Evolutionary conservation across 2,797 vertebrate species (phyloP), one percentile per base, ranked within the genome.

Genomic region (Channa striata): DNA sequence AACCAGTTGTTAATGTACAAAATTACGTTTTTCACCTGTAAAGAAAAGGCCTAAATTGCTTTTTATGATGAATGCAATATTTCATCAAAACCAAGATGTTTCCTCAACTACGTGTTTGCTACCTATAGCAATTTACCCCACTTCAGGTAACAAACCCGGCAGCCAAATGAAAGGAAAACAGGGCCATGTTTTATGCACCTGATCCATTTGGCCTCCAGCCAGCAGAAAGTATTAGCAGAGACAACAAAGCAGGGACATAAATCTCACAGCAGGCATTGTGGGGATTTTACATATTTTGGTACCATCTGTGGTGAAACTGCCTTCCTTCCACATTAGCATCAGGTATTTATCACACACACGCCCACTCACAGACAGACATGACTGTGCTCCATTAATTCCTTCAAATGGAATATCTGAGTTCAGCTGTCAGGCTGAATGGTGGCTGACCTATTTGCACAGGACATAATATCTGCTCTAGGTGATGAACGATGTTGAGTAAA

Each of bases 301-400:
- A 40, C 49, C 61, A 61, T 69, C 17, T 0, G 11, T 37, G 9
- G 40, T 37, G 40, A 66, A 72, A 73, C 21, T 9, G 21, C 7
- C 11, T 64, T 59, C 19, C 30, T 40, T 64, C 33, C 44, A 40
- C 56, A 72, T 72, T 62, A 70, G 56, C 58, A 60, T 67, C 50
- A 40, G 49, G 17, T 74, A 62, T 81, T 74, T 79, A 70, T 83
- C 72, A 37, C 68, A 75, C 52, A 60, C 68, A 75, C 52, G 58
- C 48, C 51, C 50, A 67, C 56, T 74, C 33, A 43, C 46, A 49
- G 11, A 73, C 53, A 43, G 11, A 54, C 10, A 37, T 64, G 33
- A 30, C 20, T 42, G 11, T 33, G 12, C 53, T 56, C 40, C 50
- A 54, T 40, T 52, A 17, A 20, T 37, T 77, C 46, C 21, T 73